Percentiles rank a stretch among this genome's conserved stretches.
Conservation (phyloP, 2,113 vertebrate genomes). For the Stictonetta naevosa region DNA sequence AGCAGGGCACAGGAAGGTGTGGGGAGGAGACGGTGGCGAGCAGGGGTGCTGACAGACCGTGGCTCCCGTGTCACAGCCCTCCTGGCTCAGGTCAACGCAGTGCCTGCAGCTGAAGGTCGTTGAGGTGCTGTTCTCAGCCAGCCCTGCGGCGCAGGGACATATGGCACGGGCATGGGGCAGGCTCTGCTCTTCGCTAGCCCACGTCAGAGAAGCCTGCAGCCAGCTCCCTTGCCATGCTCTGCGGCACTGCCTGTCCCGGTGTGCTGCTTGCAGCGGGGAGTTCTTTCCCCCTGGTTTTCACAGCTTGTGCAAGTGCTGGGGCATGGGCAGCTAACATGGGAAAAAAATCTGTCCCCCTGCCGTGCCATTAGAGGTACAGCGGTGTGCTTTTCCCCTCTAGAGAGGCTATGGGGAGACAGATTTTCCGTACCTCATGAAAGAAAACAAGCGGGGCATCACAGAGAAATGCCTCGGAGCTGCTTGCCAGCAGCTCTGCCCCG, state of each 20-base stretch:
- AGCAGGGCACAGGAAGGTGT: neutral
- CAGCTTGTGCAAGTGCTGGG: neutral
- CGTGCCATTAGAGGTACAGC: rapidly evolving
- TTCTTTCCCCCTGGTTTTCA: neutral
- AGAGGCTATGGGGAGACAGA: rapidly evolving
- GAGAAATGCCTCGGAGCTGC: neutral
- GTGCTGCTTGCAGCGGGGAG: too few relatives aligned
- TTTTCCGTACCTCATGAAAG: neutral
- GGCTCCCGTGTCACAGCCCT: neutral
- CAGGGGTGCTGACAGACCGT: too few relatives aligned
- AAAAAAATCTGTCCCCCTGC: neutral
- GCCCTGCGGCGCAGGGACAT: neutral
- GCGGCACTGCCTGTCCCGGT: neutral
- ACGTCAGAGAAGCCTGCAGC: neutral
- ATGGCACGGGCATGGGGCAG: rapidly evolving
- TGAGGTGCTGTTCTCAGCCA: neutral
- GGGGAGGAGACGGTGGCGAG: too few relatives aligned
- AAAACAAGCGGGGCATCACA: rapidly evolving
- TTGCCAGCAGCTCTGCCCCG: neutral
- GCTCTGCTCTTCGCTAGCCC: rapidly evolving
- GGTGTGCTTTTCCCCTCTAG: neutral
- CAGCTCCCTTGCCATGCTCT: neutral
- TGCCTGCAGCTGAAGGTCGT: rapidly evolving
- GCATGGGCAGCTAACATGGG: neutral
- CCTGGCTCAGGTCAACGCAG: rapidly evolving